Percentiles rank a stretch among this genome's conserved stretches.
These are phyloP conservation scores for Drosophila triauraria DNA, from an alignment of 1,140 invertebrate genomes.

Conservation along the genomic window DNA sequence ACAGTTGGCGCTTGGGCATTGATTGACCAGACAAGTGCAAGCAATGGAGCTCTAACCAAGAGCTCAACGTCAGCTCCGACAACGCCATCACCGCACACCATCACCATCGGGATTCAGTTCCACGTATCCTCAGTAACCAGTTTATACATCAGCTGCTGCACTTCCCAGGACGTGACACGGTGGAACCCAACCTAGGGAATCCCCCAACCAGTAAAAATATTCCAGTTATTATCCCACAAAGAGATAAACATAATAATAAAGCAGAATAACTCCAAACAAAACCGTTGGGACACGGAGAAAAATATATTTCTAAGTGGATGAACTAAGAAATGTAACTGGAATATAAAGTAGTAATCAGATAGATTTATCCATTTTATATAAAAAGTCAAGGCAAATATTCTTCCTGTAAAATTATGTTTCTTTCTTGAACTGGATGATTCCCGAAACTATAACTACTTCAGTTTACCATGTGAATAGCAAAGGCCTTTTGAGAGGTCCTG, in stretches of 20 bases:
- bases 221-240: conserved; percentile 4
- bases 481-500: neutral
- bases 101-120: conserved; percentile 25
- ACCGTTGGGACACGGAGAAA: neutral
- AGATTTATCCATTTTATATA: neutral
- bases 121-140: conserved; percentile 10
- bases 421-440: neutral
- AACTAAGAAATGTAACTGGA: too few species aligned
- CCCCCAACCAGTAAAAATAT: neutral
- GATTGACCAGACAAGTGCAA: conserved; percentile 82
- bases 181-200: conserved; percentile 10
- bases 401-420: neutral
- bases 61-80: conserved; percentile 25
- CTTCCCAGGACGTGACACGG: conserved; percentile 64
- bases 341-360: neutral
- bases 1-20: conserved; percentile 70
- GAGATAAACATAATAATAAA: conserved; percentile 17
- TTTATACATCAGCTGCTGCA: conserved; percentile 71
- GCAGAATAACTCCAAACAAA: neutral
- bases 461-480: too few species aligned
- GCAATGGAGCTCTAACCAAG: conserved; percentile 62
- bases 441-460: neutral
- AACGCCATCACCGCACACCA: conserved; percentile 6
- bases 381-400: neutral
- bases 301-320: too few species aligned